These are phyloP conservation scores for Cataglyphis albicans DNA, from an alignment of 2,888 invertebrate species.

Conservation along the genomic window DNA sequence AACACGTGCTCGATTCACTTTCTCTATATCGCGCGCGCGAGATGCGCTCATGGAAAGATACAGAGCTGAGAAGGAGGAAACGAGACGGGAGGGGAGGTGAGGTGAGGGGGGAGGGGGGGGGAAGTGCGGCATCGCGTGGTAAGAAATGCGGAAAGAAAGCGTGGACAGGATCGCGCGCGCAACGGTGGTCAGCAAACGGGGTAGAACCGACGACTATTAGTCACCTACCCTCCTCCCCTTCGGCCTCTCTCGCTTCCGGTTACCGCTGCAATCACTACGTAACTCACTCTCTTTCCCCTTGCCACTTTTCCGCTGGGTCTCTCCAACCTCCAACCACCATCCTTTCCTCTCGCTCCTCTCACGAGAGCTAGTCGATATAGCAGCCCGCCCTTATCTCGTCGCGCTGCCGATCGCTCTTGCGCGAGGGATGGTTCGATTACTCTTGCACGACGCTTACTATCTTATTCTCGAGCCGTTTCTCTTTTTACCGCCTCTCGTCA, in stretches of 20 bases:
- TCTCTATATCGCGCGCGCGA: slow-evolving; percentile 26
- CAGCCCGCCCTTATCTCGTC: slow-evolving; percentile 81
- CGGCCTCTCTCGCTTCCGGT: slow-evolving; percentile 66
- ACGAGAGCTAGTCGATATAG: slow-evolving; percentile 64
- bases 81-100: background rate
- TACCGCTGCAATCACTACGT: slow-evolving; percentile 75
- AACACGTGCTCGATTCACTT: slow-evolving; percentile 48
- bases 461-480: slow-evolving; percentile 73
- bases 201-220: slow-evolving; percentile 77
- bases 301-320: slow-evolving; percentile 4
- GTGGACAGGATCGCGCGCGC: slow-evolving; percentile 65
- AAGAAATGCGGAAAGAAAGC: slow-evolving; percentile 72
- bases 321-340: slow-evolving; percentile 24
- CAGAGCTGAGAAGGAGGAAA: slow-evolving; percentile 2
- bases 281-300: slow-evolving; percentile 59
- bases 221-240: slow-evolving; percentile 71
- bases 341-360: slow-evolving; percentile 19
- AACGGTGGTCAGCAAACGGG: slow-evolving; percentile 73
- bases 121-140: slow-evolving; percentile 35
- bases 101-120: background rate
- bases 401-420: slow-evolving; percentile 72
- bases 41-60: slow-evolving; percentile 45
- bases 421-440: slow-evolving; percentile 78
- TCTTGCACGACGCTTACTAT: slow-evolving; percentile 78
- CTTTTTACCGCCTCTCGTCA: slow-evolving; percentile 71